A percentile compares a stretch with the other conserved stretches of the same genome.
Conservation (phyloP, 2,888 invertebrate genomes). For the Loripinus fragilis region DNA sequence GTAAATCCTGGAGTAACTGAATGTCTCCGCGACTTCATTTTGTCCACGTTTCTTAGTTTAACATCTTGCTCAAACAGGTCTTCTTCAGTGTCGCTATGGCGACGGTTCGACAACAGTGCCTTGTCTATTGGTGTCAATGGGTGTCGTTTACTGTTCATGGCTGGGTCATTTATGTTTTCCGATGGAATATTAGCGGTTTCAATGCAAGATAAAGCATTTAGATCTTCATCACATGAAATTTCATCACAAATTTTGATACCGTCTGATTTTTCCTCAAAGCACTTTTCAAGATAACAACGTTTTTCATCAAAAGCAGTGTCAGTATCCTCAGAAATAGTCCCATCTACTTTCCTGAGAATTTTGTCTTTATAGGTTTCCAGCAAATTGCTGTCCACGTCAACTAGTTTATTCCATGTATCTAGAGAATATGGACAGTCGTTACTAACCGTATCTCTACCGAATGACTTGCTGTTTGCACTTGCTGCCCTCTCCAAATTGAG, state of each 20-base stretch:
- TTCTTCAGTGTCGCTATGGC: background rate
- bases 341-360: constrained; percentile 2
- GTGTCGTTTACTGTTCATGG: background rate
- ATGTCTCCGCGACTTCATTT: background rate
- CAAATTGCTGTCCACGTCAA: background rate
- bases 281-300: too few species aligned
- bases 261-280: background rate
- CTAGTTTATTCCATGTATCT: constrained; percentile 7
- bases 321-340: background rate
- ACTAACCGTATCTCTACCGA: background rate
- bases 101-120: background rate
- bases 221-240: background rate
- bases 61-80: background rate
- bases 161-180: background rate
- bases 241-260: background rate
- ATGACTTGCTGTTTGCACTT: background rate
- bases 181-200: background rate
- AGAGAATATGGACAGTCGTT: constrained; percentile 7
- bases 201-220: background rate
- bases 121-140: background rate
- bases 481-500: background rate
- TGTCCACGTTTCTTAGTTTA: background rate
- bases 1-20: background rate
- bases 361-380: background rate
- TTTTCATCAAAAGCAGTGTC: background rate